Evolutionary conservation across 2,797 vertebrate genomes (phyloP).

Genomic region (Melopsittacus undulatus): DNA sequence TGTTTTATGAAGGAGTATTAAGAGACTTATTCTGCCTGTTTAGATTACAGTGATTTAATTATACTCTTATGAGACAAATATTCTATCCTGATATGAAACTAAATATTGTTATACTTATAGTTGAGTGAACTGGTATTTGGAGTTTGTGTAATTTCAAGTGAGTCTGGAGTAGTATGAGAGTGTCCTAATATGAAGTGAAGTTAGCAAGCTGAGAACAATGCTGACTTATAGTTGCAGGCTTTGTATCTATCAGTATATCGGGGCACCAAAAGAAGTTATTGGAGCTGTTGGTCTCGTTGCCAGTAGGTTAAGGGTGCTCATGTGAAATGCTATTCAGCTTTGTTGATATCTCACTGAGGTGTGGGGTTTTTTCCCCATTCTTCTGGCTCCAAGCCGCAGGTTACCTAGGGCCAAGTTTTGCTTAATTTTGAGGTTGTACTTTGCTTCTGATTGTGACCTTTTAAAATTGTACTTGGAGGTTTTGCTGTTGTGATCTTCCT

Average conservation of each 20-base stretch:
- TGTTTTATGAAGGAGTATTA: neutral
- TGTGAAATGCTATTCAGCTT: neutral
- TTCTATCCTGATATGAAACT: neutral
- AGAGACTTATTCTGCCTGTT: neutral
- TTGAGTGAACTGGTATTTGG: neutral
- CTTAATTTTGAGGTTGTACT: neutral
- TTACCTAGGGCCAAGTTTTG: neutral
- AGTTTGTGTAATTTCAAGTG: neutral
- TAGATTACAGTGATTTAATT: neutral
- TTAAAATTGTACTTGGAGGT: neutral
- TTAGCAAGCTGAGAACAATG: neutral
- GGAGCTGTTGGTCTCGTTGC: neutral
- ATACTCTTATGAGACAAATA: neutral
- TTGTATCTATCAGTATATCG: neutral
- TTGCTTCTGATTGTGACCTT: neutral
- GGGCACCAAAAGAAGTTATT: neutral
- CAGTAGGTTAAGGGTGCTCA: neutral
- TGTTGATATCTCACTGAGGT: neutral
- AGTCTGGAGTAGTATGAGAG: neutral
- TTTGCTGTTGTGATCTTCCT: neutral
- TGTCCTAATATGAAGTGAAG: neutral
- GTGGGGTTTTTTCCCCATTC: neutral
- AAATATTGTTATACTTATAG: neutral
- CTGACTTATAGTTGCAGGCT: neutral
- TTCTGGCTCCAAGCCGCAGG: neutral